phyloP scores from a whole-genome alignment of 1,140 invertebrate species.

The Plutomurus gul region DNA sequence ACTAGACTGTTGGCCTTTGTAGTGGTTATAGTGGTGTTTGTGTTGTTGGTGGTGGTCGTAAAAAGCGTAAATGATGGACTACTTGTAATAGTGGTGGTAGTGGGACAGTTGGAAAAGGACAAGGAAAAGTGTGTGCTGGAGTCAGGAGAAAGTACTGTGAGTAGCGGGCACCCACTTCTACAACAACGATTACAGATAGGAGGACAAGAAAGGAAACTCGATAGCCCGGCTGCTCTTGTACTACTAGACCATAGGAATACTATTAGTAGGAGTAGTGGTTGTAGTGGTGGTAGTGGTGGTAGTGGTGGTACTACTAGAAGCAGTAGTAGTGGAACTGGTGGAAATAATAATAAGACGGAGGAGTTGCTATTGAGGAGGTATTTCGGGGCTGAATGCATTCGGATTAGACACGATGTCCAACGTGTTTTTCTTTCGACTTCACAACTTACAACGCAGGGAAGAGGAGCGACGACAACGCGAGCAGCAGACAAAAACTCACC shows the following conservation, averaged over 20 bases:
- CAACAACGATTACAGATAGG: background rate
- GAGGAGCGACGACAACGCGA: slow-evolving; percentile 61
- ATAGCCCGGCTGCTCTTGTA: background rate
- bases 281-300: background rate
- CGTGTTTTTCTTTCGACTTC: slow-evolving; percentile 90
- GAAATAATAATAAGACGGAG: slow-evolving; percentile 19
- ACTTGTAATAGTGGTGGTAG: background rate
- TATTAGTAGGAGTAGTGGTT: background rate
- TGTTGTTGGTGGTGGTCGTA: background rate
- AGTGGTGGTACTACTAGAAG: background rate
- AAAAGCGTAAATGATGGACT: slow-evolving; percentile 12
- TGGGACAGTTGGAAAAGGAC: slow-evolving; percentile 28
- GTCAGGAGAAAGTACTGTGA: background rate
- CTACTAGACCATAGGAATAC: background rate
- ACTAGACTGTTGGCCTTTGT: background rate
- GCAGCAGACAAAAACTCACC: slow-evolving; percentile 62
- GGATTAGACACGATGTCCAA: slow-evolving; percentile 68
- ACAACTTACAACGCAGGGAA: slow-evolving; percentile 81
- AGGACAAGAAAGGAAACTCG: background rate
- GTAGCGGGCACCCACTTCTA: background rate
- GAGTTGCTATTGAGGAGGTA: slow-evolving; percentile 21
- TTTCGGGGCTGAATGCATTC: background rate
- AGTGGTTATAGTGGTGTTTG: background rate
- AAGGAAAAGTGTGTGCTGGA: background rate
- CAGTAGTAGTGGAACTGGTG: background rate